Evolutionary conservation across 2,797 vertebrate species (phyloP).

Genomic region (Micrastur ruficollis): DNA sequence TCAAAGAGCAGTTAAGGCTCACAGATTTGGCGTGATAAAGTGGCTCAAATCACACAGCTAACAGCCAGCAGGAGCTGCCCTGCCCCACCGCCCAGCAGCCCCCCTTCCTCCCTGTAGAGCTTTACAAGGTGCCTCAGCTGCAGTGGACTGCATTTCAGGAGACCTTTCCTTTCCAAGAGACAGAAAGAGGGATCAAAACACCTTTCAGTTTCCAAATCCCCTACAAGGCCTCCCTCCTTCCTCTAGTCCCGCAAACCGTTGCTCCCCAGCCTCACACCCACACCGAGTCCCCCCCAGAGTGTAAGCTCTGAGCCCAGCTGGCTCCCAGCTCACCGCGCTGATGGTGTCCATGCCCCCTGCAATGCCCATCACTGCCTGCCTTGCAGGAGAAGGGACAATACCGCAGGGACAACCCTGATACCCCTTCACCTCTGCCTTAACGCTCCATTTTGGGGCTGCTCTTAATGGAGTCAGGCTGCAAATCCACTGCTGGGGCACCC

Average conservation of each 20-base stretch:
- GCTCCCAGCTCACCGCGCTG: fast-evolving
- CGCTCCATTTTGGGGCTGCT: background rate
- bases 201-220: background rate
- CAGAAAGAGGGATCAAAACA: background rate
- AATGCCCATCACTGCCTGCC: fast-evolving
- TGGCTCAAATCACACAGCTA: background rate
- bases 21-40: background rate
- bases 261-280: background rate
- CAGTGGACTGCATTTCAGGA: background rate
- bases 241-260: background rate
- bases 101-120: background rate
- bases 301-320: background rate
- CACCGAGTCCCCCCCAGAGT: background rate
- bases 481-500: background rate
- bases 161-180: background rate
- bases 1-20: background rate
- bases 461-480: background rate
- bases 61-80: background rate
- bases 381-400: background rate
- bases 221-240: background rate
- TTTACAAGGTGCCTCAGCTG: background rate
- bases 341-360: background rate
- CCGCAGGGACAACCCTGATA: background rate
- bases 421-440: background rate
- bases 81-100: background rate